Conservation (phyloP, 2,113 vertebrate species). For the Asarcornis scutulata region DNA sequence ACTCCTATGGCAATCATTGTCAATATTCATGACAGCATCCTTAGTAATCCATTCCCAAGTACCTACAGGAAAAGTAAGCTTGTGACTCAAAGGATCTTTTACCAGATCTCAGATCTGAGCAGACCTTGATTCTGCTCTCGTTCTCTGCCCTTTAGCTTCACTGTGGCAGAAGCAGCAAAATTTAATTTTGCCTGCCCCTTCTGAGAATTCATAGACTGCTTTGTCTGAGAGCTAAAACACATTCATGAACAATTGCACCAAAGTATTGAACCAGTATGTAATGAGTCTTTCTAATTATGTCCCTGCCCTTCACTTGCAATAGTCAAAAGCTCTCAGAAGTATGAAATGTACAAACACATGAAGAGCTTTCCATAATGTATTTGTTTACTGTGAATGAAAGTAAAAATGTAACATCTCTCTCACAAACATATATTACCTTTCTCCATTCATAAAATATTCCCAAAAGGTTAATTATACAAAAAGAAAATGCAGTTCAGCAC, state of each 20-base stretch:
- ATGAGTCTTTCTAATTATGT: conserved; percentile 39
- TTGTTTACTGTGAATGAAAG: conserved; percentile 24
- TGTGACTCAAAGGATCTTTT: neutral
- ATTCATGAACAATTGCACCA: conserved; percentile 3
- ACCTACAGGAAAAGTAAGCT: neutral
- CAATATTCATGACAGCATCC: neutral
- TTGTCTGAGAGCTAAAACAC: neutral
- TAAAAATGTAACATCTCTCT: neutral
- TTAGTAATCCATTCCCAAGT: neutral
- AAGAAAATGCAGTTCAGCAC: conserved; percentile 1
- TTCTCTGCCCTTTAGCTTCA: neutral
- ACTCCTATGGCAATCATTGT: neutral
- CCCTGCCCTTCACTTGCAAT: conserved; percentile 33
- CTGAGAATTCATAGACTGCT: neutral
- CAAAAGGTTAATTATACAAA: conserved; percentile 33
- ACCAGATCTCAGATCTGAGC: neutral
- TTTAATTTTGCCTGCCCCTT: neutral
- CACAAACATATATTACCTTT: neutral
- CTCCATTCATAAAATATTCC: conserved; percentile 7
- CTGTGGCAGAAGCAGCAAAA: conserved; percentile 8
- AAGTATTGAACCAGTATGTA: conserved; percentile 12
- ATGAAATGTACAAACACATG: conserved; percentile 9
- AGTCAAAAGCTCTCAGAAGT: conserved; percentile 19
- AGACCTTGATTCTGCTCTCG: neutral
- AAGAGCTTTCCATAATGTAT: conserved; percentile 39